Conservation (phyloP, 2,797 vertebrate genomes). For the Coracias cyanogaster region DNA sequence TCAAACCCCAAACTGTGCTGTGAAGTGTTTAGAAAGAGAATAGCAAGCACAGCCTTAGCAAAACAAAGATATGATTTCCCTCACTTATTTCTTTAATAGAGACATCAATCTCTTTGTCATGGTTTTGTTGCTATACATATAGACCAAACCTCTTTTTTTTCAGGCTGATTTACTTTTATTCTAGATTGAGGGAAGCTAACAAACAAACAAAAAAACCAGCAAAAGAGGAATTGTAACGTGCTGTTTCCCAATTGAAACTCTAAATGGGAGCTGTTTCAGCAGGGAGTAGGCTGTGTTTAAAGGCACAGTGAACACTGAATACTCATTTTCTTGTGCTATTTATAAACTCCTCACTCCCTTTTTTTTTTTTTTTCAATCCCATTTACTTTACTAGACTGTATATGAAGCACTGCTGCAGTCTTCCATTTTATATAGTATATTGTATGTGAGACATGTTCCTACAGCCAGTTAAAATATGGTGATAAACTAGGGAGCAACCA, state of each 20-base stretch:
- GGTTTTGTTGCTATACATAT: neutral
- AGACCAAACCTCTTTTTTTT: neutral
- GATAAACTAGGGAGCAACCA: neutral
- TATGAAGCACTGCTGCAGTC: neutral
- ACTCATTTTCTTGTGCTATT: neutral
- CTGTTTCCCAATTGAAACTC: neutral
- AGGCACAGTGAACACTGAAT: neutral
- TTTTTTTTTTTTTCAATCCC: neutral
- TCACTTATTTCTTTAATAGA: conserved; percentile 45
- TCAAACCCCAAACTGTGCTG: neutral
- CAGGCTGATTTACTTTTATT: neutral
- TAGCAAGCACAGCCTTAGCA: neutral
- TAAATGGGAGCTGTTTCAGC: neutral
- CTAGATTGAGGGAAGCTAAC: neutral
- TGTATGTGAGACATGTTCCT: neutral
- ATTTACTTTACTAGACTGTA: neutral
- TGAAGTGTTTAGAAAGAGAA: neutral
- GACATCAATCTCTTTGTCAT: conserved; percentile 41
- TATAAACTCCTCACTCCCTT: neutral
- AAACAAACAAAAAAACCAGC: neutral
- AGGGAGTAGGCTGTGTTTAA: neutral
- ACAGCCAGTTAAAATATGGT: neutral
- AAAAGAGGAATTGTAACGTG: neutral
- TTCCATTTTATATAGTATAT: neutral
- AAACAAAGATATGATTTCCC: conserved; percentile 24